These are phyloP conservation scores for Drosophila punjabiensis DNA, from an alignment of 1,140 invertebrate species.

Conservation along the genomic window DNA sequence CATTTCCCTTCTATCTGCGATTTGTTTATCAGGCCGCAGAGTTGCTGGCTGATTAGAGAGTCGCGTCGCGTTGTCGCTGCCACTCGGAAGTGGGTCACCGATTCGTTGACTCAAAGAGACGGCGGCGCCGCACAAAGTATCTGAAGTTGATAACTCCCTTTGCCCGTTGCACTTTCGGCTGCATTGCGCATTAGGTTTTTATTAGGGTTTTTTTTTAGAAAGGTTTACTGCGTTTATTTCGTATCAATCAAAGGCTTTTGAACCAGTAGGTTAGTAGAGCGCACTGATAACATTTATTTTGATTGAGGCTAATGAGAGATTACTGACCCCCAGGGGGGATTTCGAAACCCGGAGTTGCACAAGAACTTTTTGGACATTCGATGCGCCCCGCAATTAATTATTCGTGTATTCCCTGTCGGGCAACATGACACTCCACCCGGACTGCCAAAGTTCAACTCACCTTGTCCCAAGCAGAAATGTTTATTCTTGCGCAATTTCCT, in stretches of 20 bases:
- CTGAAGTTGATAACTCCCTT: conserved; percentile 31
- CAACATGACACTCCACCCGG: conserved; percentile 35
- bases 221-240: conserved; percentile 25
- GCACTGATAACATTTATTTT: conserved; percentile 26
- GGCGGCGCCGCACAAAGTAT: conserved; percentile 62
- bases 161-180: conserved; percentile 35
- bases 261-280: conserved; percentile 35
- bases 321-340: conserved; percentile 34
- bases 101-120: conserved; percentile 51
- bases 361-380: conserved; percentile 57
- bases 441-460: conserved; percentile 66
- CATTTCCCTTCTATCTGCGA: conserved; percentile 29
- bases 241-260: conserved; percentile 32
- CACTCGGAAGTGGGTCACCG: conserved; percentile 60
- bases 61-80: conserved; percentile 49
- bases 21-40: conserved; percentile 49
- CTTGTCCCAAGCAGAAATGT: conserved; percentile 68
- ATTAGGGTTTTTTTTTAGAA: background rate
- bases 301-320: conserved; percentile 10
- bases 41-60: conserved; percentile 55
- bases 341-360: conserved; percentile 37
- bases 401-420: conserved; percentile 29
- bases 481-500: conserved; percentile 56
- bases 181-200: conserved; percentile 35
- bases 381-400: conserved; percentile 73